A percentile compares a stretch with the other conserved stretches of the same genome.
phyloP scores from a whole-genome alignment of 2,888 invertebrate species.

The Boloria euphrosyne region DNA sequence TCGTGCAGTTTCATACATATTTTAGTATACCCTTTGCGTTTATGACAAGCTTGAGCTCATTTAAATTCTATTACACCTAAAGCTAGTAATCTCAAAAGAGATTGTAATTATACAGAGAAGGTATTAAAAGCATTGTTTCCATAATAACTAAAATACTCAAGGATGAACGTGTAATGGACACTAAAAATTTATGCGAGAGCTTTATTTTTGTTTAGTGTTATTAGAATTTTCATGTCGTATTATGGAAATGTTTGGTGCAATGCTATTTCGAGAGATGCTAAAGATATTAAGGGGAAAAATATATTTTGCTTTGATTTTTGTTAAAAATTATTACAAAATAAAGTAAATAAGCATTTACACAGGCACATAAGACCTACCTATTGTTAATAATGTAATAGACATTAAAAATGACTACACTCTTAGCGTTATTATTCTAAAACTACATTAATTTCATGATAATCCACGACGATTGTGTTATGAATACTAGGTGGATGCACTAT shows the following conservation, averaged over 20 bases:
- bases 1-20: neutral
- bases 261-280: neutral
- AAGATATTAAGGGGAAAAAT: neutral
- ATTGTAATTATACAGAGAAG: conserved; percentile 29
- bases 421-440: too few relatives aligned
- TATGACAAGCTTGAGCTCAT: neutral
- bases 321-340: too few relatives aligned
- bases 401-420: too few relatives aligned
- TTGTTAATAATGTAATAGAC: too few relatives aligned
- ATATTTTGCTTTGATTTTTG: neutral
- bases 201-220: conserved; percentile 31
- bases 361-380: too few relatives aligned
- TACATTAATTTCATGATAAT: too few relatives aligned
- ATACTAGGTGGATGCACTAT: too few relatives aligned
- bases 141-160: conserved; percentile 46
- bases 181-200: conserved; percentile 46
- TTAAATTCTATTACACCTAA: conserved; percentile 14
- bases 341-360: too few relatives aligned
- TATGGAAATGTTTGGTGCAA: conserved; percentile 12
- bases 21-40: neutral
- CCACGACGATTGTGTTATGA: too few relatives aligned
- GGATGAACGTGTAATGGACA: conserved; percentile 61
- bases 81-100: conserved; percentile 13
- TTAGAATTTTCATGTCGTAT: conserved; percentile 14
- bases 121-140: conserved; percentile 33